Percentiles rank a stretch among this genome's conserved stretches.
Conservation (phyloP, 1,140 invertebrate genomes). For the Drosophila jambulina region DNA sequence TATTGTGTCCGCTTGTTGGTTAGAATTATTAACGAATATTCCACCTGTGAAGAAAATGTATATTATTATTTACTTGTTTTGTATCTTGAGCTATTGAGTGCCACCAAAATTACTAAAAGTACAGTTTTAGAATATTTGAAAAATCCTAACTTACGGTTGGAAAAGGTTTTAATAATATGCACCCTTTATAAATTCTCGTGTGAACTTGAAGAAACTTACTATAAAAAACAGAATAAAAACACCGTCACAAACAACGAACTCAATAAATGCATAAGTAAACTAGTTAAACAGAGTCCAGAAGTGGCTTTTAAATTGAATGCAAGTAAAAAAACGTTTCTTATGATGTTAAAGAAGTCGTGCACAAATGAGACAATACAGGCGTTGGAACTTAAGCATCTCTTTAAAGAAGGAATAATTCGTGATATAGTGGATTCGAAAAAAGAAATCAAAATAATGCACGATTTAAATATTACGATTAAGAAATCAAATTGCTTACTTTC, state of each 20-base stretch:
- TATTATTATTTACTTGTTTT: conserved; percentile 51
- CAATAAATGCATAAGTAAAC: conserved; percentile 12
- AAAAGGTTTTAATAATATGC: conserved; percentile 54
- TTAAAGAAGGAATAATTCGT: conserved; percentile 26
- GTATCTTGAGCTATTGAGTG: conserved; percentile 51
- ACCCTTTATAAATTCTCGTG: conserved; percentile 37
- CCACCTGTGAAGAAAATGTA: conserved; percentile 23
- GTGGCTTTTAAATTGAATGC: conserved; percentile 4
- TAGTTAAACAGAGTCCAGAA: conserved; percentile 27
- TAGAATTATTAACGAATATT: conserved; percentile 19
- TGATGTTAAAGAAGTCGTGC: conserved; percentile 45
- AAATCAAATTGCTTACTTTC: conserved; percentile 20
- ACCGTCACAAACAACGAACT: not conserved
- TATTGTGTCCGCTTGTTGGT: conserved; percentile 35
- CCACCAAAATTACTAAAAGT: conserved; percentile 21
- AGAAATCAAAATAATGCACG: conserved; percentile 20
- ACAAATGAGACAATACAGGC: conserved; percentile 11
- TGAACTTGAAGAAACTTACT: conserved; percentile 6
- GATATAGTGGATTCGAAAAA: not conserved
- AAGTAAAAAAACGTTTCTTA: conserved; percentile 44
- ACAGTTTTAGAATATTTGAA: conserved; percentile 41
- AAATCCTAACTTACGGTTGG: conserved; percentile 15
- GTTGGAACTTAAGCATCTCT: conserved; percentile 33
- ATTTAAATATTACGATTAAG: conserved; percentile 35
- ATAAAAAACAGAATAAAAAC: not conserved